Evolutionary conservation across 2,113 vertebrate species (phyloP), one percentile per base, ranked within the genome.

Genomic region (Tachycineta bicolor): DNA sequence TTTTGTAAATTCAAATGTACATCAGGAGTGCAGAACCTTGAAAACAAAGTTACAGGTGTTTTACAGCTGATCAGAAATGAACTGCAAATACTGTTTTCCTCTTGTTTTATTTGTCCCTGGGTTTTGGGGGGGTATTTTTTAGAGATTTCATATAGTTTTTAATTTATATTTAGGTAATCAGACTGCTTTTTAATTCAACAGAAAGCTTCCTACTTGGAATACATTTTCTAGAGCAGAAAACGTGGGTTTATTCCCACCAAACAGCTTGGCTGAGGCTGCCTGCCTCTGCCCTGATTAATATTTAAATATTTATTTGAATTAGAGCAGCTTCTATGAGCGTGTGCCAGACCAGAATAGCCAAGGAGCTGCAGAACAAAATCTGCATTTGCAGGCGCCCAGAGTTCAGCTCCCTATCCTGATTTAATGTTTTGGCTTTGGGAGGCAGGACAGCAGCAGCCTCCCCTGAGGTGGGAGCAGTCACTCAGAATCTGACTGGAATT

Each of bases 231-330:
- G 29, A 58, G 10, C 53, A 64, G 73, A 86, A 94, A 83, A 88
- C 31, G 10, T 33, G 75, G 28, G 76, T 92, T 83, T 83, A 74
- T 95, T 81, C 50, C 26, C 75, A 73, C 26, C 31, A 90, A 90
- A 67, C 20, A 33, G 8, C 56, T 91, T 56, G 46, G 43, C 59
- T 74, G n/a, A 49, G 41, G n/a, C 59, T 77, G 43, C 8, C 49
- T 92, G 62, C 29, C 50, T 91, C 73, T 55, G 18, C 26, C 89
- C 10, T 53, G 85, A 91, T 82, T 93, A 96, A 95, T 95, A 96
- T 79, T 90, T 93, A 90, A 91, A 79, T 87, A 87, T 90, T 90
- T 95, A 85, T 91, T 75, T 11, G 64, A 94, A 90, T 60, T 37
- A 73, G 44, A 85, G 31, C 52, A 93, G 62, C 37, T 82, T 73